Evolutionary conservation across 2,797 vertebrate species (phyloP), one percentile per base, ranked within the genome.

Genomic region (Iguana delicatissima): DNA sequence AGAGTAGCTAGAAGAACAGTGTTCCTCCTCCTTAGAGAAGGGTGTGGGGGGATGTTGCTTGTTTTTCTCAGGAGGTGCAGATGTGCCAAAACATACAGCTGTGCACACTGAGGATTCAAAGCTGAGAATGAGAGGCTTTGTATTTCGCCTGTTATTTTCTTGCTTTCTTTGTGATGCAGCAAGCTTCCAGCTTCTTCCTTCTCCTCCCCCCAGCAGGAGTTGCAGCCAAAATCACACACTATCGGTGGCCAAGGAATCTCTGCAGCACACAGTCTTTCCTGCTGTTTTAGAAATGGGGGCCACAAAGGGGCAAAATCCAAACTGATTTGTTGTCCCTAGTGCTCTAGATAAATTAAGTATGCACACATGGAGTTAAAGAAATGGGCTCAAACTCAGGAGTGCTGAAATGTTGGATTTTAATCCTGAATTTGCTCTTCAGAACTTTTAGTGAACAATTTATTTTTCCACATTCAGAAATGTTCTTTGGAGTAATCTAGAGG

Each of bases 221-320:
- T 32, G 42, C 76, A 89, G 90, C 82, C 90, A 88, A 73, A 85
- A 88, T 93, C 88, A 93, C 96, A 55, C 62, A 67, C 59, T 84
- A 52, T 88, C 35, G 20, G 80, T 24, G n/a, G 80, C 90, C 86
- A 88, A 96, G 94, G 90, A 92, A 89, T 94, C 93, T 93, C 88
- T 92, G 91, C 93, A 52, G 92, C 89, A 73, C 64, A 29, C 87
- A 80, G 64, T 59, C n/a, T 91, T 85, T 89, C 74, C 83, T 85
- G 76, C 90, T 81, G 80, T 55, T 87, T 79, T 83, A 46, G 86
- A 84, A 91, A 79, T 91, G 80, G 84, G 32, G 89, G 64, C 35
- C 64, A 59, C 38, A 24, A 46, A 85, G 35, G 72, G 90, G 80
- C 62, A 87, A 88, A 88, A 88, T 24, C 35, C 57, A 72, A 79